A percentile compares a stretch with the other conserved stretches of the same genome.
Conservation (phyloP, 2,113 vertebrate genomes). For the Clupea harengus region DNA sequence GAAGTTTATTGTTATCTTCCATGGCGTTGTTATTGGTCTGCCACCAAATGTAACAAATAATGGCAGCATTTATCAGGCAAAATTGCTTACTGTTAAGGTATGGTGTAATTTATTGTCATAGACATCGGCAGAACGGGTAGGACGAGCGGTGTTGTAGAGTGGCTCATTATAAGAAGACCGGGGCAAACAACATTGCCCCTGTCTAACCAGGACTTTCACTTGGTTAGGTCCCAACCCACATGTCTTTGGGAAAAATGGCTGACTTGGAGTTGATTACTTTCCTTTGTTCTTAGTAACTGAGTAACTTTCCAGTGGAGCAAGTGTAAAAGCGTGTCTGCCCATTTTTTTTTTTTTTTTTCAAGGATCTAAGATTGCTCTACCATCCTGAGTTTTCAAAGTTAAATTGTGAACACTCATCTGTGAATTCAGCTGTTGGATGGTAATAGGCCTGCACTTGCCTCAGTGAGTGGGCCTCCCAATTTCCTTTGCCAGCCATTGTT, state of each 20-base stretch:
- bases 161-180: background rate
- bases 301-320: background rate
- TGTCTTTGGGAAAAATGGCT: background rate
- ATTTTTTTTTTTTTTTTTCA: background rate
- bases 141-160: background rate
- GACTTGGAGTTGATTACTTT: background rate
- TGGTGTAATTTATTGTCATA: background rate
- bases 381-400: background rate
- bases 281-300: background rate
- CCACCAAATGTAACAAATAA: too few relatives aligned
- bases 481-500: slow-evolving; percentile 18
- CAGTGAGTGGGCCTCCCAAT: background rate
- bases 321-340: background rate
- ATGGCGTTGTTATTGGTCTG: background rate
- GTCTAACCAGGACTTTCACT: background rate
- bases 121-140: background rate
- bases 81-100: too few relatives aligned
- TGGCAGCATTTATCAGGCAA: background rate
- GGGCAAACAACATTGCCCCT: background rate
- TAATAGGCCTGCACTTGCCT: slow-evolving; percentile 2
- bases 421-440: slow-evolving; percentile 12
- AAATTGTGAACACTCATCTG: slow-evolving; percentile 16
- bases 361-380: background rate
- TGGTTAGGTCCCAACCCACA: background rate
- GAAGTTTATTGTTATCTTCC: background rate